Percentiles rank a stretch among this genome's conserved stretches.
Evolutionary conservation across 1,140 invertebrate genomes (phyloP).

Genomic region (Paracyclopina nana): DNA sequence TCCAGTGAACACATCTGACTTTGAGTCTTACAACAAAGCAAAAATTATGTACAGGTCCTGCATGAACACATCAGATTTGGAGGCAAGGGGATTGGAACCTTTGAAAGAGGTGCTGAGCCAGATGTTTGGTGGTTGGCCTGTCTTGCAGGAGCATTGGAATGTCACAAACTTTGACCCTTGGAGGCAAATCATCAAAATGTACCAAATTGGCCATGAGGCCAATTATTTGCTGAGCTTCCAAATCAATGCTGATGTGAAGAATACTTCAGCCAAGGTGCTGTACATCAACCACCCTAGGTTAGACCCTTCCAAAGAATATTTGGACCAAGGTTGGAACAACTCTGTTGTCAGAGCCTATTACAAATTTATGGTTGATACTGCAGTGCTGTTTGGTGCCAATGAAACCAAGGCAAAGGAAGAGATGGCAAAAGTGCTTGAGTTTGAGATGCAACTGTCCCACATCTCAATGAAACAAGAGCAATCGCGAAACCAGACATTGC

Average conservation of each 20-base stretch:
- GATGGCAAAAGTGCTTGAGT: slow-evolving; percentile 57
- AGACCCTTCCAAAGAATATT: slow-evolving; percentile 60
- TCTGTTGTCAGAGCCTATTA: slow-evolving; percentile 27
- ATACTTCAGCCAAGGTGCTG: slow-evolving; percentile 48
- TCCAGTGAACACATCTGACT: slow-evolving; percentile 38
- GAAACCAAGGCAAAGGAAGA: slow-evolving; percentile 48
- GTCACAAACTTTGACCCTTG: slow-evolving; percentile 39
- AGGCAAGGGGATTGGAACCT: slow-evolving; percentile 45
- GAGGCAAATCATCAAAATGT: slow-evolving; percentile 54
- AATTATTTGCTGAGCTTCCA: slow-evolving; percentile 79
- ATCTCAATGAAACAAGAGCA: slow-evolving; percentile 75
- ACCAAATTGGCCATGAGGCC: slow-evolving; percentile 58
- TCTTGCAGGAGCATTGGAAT: slow-evolving; percentile 53
- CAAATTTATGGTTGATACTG: slow-evolving; percentile 28
- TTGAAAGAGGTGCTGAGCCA: slow-evolving; percentile 43
- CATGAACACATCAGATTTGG: slow-evolving; percentile 39
- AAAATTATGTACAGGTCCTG: slow-evolving; percentile 5
- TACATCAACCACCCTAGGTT: slow-evolving; percentile 67
- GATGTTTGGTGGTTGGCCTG: slow-evolving; percentile 76
- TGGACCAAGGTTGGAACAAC: slow-evolving; percentile 40
- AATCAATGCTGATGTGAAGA: slow-evolving; percentile 65
- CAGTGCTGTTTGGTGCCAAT: slow-evolving; percentile 57
- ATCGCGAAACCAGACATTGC: slow-evolving; percentile 62
- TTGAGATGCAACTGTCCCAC: slow-evolving; percentile 82
- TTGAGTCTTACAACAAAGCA: slow-evolving; percentile 20